A percentile compares a stretch with the other conserved stretches of the same genome.
These are phyloP conservation scores for Melikaiella ostensackeni DNA, from an alignment of 2,888 invertebrate genomes.

Conservation along the genomic window DNA sequence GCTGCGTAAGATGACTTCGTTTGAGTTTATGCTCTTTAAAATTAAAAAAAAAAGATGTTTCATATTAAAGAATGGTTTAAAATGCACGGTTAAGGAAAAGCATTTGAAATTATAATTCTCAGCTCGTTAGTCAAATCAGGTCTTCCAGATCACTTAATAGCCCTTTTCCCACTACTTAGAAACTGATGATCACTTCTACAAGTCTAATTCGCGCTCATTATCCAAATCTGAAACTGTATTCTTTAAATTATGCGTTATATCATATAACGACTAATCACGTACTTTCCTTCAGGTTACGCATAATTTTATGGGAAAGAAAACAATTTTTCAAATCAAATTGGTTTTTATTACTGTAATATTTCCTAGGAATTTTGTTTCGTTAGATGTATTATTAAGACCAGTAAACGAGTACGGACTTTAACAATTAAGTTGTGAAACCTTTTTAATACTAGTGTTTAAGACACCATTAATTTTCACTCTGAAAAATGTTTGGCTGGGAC, in stretches of 20 bases:
- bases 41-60: too few species aligned
- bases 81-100: neutral
- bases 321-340: neutral
- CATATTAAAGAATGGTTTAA: neutral
- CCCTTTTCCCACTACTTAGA: constrained; percentile 11
- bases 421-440: neutral
- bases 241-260: neutral
- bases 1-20: too few species aligned
- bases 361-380: neutral
- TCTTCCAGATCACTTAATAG: constrained; percentile 24
- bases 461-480: neutral
- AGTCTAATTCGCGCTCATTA: constrained; percentile 10
- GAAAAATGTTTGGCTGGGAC: too few species aligned
- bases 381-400: neutral
- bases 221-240: constrained; percentile 16
- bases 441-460: neutral
- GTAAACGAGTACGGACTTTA: neutral
- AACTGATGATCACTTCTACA: constrained; percentile 19
- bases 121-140: constrained; percentile 20
- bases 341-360: constrained; percentile 1
- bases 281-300: neutral
- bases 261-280: neutral
- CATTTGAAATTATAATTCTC: constrained; percentile 10
- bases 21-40: too few species aligned
- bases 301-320: neutral